Conservation (phyloP, 1,140 invertebrate species). For the Calliphora vicina region DNA sequence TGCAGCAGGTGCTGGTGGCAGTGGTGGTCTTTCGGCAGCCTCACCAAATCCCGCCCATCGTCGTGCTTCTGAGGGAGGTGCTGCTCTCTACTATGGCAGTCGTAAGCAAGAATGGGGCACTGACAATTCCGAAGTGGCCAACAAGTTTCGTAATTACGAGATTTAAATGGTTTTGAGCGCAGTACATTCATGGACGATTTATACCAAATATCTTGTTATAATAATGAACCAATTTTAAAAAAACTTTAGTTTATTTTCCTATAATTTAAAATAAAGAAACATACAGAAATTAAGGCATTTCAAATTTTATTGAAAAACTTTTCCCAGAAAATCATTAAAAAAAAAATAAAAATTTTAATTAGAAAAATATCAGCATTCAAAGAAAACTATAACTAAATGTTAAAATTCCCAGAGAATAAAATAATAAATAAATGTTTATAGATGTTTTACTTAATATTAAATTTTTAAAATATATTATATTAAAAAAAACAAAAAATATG, state of each 20-base stretch:
- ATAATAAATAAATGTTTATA: slow-evolving; percentile 40
- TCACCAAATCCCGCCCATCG: slow-evolving; percentile 72
- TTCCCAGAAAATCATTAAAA: slow-evolving; percentile 12
- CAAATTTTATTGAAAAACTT: neutral
- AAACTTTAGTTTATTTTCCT: slow-evolving; percentile 8
- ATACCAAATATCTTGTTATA: slow-evolving; percentile 30
- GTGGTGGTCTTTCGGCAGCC: slow-evolving; percentile 67
- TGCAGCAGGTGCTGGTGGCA: slow-evolving; percentile 56
- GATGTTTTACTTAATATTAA: slow-evolving; percentile 25
- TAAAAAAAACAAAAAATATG: neutral
- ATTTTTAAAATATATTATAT: neutral
- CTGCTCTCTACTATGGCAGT: slow-evolving; percentile 75
- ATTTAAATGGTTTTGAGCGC: slow-evolving; percentile 71
- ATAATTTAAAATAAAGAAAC: neutral
- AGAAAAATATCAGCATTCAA: neutral
- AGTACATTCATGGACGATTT: neutral
- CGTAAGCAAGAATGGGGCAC: slow-evolving; percentile 71
- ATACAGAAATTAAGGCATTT: neutral
- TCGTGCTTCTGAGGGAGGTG: slow-evolving; percentile 81
- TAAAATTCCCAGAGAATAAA: neutral
- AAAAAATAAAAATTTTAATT: slow-evolving; percentile 33
- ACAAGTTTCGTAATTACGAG: slow-evolving; percentile 93
- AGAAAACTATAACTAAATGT: slow-evolving; percentile 29
- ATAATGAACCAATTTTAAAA: slow-evolving; percentile 23
- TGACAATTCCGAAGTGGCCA: slow-evolving; percentile 82